These are phyloP conservation scores for Rhinoderma darwinii DNA, from an alignment of 2,113 vertebrate genomes.

Conservation along the genomic window DNA sequence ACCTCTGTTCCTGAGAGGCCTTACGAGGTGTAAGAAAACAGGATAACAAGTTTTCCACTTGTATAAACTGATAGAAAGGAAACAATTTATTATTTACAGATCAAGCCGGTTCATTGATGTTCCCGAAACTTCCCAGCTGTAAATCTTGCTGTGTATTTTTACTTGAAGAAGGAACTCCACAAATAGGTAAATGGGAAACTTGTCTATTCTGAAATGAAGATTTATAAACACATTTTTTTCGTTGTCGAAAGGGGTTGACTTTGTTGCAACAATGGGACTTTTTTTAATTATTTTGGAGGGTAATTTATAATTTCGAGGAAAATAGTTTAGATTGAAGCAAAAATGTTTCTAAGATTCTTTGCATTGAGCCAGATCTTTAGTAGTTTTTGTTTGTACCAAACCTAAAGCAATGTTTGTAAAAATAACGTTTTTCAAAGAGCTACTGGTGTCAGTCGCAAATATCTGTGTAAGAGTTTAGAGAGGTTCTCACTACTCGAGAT, in stretches of 20 bases:
- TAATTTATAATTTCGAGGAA: too few relatives aligned
- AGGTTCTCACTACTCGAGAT: too few relatives aligned
- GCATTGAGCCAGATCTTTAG: too few relatives aligned
- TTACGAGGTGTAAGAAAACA: conserved; percentile 37
- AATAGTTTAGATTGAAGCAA: too few relatives aligned
- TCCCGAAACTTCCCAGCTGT: neutral
- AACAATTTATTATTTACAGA: conserved; percentile 36
- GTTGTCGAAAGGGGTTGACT: neutral
- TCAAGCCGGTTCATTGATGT: conserved; percentile 21
- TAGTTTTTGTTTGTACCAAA: too few relatives aligned
- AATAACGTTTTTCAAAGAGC: too few relatives aligned
- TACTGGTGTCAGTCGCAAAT: too few relatives aligned
- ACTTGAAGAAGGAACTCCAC: neutral
- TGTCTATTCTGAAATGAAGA: neutral
- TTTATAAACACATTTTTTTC: neutral
- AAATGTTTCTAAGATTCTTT: too few relatives aligned
- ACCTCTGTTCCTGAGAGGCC: conserved; percentile 39
- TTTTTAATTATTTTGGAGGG: too few relatives aligned
- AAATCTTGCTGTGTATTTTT: neutral
- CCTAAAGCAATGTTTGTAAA: too few relatives aligned
- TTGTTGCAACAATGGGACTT: neutral
- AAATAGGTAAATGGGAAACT: neutral
- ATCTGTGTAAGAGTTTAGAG: too few relatives aligned
- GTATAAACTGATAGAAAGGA: conserved; percentile 48
- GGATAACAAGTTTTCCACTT: conserved; percentile 48